Evolutionary conservation across 2,888 invertebrate genomes (phyloP).

Genomic region (Pristionchus fissidentatus): DNA sequence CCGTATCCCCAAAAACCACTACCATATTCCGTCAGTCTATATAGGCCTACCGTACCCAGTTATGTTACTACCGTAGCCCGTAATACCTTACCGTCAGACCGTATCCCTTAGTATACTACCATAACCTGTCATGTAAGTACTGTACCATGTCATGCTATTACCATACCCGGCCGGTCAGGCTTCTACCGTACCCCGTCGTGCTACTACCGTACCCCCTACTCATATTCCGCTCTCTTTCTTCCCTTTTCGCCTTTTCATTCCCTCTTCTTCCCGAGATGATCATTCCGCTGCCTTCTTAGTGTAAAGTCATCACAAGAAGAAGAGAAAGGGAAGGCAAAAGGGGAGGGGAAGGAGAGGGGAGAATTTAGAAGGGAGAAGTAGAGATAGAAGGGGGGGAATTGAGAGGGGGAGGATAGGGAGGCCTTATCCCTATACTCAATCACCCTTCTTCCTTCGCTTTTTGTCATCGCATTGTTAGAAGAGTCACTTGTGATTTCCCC

Average conservation of each 20-base stretch:
- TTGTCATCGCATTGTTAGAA: neutral
- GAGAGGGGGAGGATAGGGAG: conserved; percentile 36
- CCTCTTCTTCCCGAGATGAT: conserved; percentile 1
- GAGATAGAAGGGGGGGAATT: no score
- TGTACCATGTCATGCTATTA: neutral
- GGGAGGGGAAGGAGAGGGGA: no score
- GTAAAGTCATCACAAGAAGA: conserved; percentile 41
- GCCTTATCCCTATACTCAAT: conserved; percentile 12
- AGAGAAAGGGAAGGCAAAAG: conserved; percentile 36
- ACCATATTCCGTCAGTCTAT: neutral
- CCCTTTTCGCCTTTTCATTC: neutral
- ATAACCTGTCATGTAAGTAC: neutral
- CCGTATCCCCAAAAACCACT: neutral
- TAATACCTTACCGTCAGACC: neutral
- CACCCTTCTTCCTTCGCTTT: neutral
- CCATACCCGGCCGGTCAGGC: no score
- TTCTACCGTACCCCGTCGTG: neutral
- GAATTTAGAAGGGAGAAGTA: conserved; percentile 34
- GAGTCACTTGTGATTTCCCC: no score
- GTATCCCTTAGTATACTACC: neutral
- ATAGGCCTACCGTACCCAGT: neutral
- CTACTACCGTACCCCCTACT: neutral
- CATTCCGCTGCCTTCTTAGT: conserved; percentile 32
- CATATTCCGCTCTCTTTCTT: neutral
- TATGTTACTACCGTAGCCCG: neutral